Evolutionary conservation across 1,140 invertebrate species (phyloP).

Genomic region (Leptinotarsa undecemlineata): DNA sequence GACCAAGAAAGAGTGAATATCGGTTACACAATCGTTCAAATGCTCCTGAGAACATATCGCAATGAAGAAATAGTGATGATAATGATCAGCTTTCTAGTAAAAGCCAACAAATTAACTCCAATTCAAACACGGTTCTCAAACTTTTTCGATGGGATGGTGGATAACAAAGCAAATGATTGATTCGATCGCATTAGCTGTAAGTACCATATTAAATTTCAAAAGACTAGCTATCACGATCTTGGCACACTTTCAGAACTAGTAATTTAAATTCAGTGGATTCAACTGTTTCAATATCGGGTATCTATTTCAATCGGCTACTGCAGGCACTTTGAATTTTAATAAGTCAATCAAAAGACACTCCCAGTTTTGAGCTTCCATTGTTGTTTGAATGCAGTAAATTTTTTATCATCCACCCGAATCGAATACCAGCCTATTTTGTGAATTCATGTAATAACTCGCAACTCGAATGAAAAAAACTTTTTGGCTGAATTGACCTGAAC

Average conservation of each 20-base stretch:
- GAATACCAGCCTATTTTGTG: background rate
- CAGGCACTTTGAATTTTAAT: background rate
- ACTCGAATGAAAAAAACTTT: too few species aligned
- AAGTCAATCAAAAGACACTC: conserved; percentile 5
- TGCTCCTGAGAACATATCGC: background rate
- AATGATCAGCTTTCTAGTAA: background rate
- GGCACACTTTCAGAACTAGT: background rate
- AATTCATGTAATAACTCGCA: background rate
- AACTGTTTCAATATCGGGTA: background rate
- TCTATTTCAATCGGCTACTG: background rate
- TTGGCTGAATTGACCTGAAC: too few species aligned
- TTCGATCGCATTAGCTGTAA: background rate
- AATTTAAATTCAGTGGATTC: background rate
- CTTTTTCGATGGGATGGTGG: background rate
- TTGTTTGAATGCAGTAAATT: background rate
- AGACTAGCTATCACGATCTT: background rate
- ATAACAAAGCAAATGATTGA: background rate
- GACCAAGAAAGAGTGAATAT: too few species aligned
- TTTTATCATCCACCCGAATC: background rate
- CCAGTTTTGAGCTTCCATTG: background rate
- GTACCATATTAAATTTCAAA: conserved; percentile 1
- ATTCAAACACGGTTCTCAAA: background rate
- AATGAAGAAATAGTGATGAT: background rate
- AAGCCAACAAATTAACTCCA: background rate
- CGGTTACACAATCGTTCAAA: background rate